Evolutionary conservation across 2,113 vertebrate species (phyloP).

Genomic region (Neolamprologus fasciatus): DNA sequence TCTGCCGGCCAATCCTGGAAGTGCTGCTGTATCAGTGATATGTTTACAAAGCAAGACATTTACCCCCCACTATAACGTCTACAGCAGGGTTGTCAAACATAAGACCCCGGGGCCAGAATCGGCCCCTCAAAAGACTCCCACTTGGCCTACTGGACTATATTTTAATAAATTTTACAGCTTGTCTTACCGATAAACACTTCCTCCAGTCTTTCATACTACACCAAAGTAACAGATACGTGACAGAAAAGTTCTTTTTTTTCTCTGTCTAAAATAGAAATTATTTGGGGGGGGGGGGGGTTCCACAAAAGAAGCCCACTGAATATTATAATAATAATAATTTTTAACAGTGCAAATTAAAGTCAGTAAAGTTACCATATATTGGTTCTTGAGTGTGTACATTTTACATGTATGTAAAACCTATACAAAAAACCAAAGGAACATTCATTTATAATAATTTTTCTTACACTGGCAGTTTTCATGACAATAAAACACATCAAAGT

Average conservation of each 20-base stretch:
- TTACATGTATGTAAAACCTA: background rate
- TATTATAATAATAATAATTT: background rate
- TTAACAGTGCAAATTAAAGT: background rate
- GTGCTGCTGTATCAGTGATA: background rate
- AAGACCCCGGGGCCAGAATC: background rate
- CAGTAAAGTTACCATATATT: background rate
- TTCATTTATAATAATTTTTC: background rate
- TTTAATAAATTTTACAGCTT: background rate
- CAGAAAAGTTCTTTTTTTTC: background rate
- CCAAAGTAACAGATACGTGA: background rate
- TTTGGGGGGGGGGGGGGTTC: no score
- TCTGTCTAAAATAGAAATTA: background rate
- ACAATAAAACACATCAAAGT: background rate
- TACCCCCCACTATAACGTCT: background rate
- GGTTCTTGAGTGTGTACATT: background rate
- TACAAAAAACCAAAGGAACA: background rate
- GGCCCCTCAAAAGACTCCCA: background rate
- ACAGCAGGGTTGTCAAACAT: background rate
- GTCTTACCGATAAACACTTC: background rate
- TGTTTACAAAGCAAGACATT: background rate
- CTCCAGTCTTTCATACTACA: background rate
- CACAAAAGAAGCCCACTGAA: no score
- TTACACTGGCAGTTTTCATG: background rate
- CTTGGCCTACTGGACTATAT: background rate
- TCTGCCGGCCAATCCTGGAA: constrained; percentile 1